Base-by-base conservation (phyloP, 2,113 vertebrate genomes). In the Megaceryle maxima region DNA sequence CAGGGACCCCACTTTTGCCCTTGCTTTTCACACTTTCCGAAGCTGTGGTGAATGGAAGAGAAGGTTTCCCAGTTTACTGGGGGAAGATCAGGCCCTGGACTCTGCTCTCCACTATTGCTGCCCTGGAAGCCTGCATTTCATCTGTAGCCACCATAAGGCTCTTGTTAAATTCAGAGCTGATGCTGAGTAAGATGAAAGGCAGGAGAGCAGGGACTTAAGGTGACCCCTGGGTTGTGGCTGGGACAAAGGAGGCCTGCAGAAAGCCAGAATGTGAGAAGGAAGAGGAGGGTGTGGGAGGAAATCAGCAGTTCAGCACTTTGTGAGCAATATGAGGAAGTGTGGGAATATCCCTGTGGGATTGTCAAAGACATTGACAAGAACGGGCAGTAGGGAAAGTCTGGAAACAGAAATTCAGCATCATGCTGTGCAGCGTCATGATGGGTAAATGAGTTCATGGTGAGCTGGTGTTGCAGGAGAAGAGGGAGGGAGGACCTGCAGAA, bases 261-360 rank as follows among this genome's bases (percentile, higher is more conserved):
- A 59, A 90, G 31, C 68, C 66, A 31, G 51, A 88, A 48, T 25
- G 7, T 0, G 9, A 93, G 51, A n/a, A 80, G 46, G 56, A 90
- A 88, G 60, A 86, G 21, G 44, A 90, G 53, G 62, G 83, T 84
- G 92, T 88, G 62, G 83, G 48, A 95, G 86, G 92, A 93, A 96
- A 46, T n/a, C 14, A 15, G 29, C 57, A 88, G 22, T 87, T 87
- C 85, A 73, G 33, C n/a, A 72, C 64, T 88, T 78, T 6, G 43
- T 75, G 56, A 4, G 35, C 35, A 86, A 63, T 93, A 86, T 70
- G 74, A 94, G 94, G 88, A 97, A 96, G 86, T 95, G 53, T 64
- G 73, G 86, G 90, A 90, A 78, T 88, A 82, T 73, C 80, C 88
- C 77, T 44, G 57, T 6, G 8, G 64, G 76, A 88, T 88, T 92